Base-by-base conservation (phyloP, 1,140 invertebrate genomes). In the Forficula auricularia region DNA sequence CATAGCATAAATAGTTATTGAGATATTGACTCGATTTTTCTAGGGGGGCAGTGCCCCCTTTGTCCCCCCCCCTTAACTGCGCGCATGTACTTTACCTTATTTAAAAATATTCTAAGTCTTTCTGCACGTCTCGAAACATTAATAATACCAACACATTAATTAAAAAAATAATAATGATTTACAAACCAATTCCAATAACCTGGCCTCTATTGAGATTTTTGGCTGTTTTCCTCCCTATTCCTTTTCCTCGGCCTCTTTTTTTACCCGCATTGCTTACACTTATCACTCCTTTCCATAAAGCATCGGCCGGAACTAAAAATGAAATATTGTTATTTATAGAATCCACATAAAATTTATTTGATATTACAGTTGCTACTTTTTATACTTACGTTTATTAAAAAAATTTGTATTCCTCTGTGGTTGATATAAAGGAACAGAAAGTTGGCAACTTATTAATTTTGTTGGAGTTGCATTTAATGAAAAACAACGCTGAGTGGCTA, bases 221-320 rank as follows among this genome's bases (percentile, higher is more conserved):
- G 10, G 72, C 68, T 13, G 71, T 62, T 54, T 73, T 81, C 46
- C 70, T 75, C 9, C 79, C 75, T 19, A 71, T 62, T 40, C 79
- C 79, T 64, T 75, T 89, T n/a, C 76, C 89, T 67, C 95, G 75
- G 44, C 95, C 95, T 66, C 91, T 75, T 58, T 90, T 91, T 52
- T 70, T 79, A 46, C 95, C 94, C 50, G 90, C 83, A 75, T 92
- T 95, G 73, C 91, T 96, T 1, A 98, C 90, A 53, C 79, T 82
- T 3, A 80, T 86, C 1, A 94, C 81, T 32, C 88, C 84, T 59
- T 91, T 90, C 94, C 95, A 98, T 52, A 98, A 62, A 37, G 79
- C 64, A 14, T 82, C 72, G 14, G 81, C 86, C 43, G 80, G 67
- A 37, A 79, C 83, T 88, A 50, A 34, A 64, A 56, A 50, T 32